These are phyloP conservation scores for Nasonia oneida DNA, from an alignment of 2,888 invertebrate species.

Conservation along the genomic window DNA sequence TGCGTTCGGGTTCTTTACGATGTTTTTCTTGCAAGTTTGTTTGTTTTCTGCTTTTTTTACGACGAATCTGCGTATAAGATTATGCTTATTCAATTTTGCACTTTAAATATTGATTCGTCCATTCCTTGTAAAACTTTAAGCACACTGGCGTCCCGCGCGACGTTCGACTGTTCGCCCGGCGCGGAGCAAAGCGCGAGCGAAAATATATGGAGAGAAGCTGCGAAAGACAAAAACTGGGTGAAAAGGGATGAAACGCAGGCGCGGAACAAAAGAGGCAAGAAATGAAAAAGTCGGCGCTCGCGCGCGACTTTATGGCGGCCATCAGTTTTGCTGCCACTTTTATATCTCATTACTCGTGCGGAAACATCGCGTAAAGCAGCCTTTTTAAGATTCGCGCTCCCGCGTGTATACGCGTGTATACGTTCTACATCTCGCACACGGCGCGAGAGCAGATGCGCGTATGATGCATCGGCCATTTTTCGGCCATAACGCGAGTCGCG, in stretches of 20 bases:
- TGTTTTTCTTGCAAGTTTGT: background rate
- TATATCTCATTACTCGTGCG: slow-evolving; percentile 57
- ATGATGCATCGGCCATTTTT: slow-evolving; percentile 26
- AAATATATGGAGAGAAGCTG: slow-evolving; percentile 1
- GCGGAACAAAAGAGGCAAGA: background rate
- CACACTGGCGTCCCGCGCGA: too few relatives aligned
- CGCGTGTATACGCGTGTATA: background rate
- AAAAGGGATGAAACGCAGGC: background rate
- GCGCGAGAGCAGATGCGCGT: slow-evolving; percentile 5
- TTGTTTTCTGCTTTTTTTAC: background rate
- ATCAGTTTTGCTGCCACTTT: slow-evolving; percentile 50
- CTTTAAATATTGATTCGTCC: too few relatives aligned
- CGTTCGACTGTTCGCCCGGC: slow-evolving; percentile 30
- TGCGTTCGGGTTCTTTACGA: background rate
- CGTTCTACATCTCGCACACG: background rate
- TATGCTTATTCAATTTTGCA: too few relatives aligned
- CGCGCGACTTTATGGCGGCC: slow-evolving; percentile 35
- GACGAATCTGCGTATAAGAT: background rate
- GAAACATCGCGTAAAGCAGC: slow-evolving; percentile 20
- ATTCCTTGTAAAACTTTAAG: too few relatives aligned
- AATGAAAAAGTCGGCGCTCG: slow-evolving; percentile 7
- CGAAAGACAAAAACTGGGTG: slow-evolving; percentile 7
- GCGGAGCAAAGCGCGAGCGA: slow-evolving; percentile 28
- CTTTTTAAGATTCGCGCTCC: slow-evolving; percentile 44
- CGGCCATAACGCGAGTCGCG: background rate